Conservation (phyloP, 1,140 invertebrate genomes). For the Brachionus paranguensis region DNA sequence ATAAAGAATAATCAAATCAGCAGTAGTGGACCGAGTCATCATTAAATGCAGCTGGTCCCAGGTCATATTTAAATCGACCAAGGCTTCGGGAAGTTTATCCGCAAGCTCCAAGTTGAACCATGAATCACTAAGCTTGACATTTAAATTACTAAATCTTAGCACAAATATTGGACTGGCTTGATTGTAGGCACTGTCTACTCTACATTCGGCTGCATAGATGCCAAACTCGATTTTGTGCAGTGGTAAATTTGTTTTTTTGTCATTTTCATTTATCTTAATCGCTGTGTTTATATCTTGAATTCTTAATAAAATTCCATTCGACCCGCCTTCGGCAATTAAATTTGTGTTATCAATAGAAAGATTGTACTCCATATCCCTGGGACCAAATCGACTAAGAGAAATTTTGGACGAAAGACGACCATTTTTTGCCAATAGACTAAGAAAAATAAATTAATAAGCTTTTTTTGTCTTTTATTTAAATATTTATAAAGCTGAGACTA, state of each 20-base stretch:
- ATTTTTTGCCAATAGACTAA: constrained; percentile 48
- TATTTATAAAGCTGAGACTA: too few species aligned
- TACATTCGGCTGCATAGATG: constrained; percentile 15
- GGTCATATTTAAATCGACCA: constrained; percentile 79
- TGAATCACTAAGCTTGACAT: constrained; percentile 27
- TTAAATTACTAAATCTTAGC: constrained; percentile 34
- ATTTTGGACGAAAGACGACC: constrained; percentile 47
- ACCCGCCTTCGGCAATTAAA: constrained; percentile 16
- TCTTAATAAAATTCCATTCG: background rate
- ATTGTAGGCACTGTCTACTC: constrained; percentile 30
- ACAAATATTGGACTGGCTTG: constrained; percentile 37
- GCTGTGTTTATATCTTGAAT: constrained; percentile 6
- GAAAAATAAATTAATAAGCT: background rate
- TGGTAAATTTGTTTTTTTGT: background rate
- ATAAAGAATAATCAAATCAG: constrained; percentile 90
- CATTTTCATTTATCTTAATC: background rate
- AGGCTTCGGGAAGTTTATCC: constrained; percentile 56
- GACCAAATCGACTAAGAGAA: constrained; percentile 44
- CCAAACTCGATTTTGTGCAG: constrained; percentile 29
- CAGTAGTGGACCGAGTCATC: constrained; percentile 90
- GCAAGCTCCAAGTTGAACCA: background rate
- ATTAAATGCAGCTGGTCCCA: constrained; percentile 94
- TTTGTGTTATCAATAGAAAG: constrained; percentile 28
- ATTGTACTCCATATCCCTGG: constrained; percentile 46
- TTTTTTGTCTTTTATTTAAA: background rate